These are phyloP conservation scores for Plectropomus leopardus DNA, from an alignment of 2,113 vertebrate species.

Conservation along the genomic window DNA sequence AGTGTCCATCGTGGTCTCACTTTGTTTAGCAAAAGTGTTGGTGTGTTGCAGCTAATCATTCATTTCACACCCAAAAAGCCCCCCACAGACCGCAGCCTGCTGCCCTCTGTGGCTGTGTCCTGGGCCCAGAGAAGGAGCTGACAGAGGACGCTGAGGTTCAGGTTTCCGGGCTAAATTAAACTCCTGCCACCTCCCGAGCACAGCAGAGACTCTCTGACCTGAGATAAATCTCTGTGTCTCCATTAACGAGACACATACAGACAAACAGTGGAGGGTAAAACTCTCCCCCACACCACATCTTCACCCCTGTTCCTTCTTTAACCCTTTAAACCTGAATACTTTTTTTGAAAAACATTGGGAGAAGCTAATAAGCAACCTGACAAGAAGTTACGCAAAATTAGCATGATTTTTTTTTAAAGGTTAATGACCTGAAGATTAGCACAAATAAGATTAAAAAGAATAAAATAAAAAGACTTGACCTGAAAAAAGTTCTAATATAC, in stretches of 20 bases:
- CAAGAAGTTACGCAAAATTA: no score
- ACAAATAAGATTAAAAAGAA: no score
- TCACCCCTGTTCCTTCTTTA: background rate
- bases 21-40: background rate
- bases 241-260: background rate
- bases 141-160: constrained; percentile 61
- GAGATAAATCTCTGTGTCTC: constrained; percentile 49
- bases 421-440: no score
- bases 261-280: constrained; percentile 1
- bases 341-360: no score
- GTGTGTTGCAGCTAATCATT: background rate
- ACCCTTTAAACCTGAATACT: no score
- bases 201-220: constrained; percentile 51
- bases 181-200: constrained; percentile 47
- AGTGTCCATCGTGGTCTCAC: background rate
- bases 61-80: constrained; percentile 7
- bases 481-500: no score
- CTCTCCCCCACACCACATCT: background rate
- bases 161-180: constrained; percentile 80
- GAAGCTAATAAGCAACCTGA: no score
- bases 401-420: no score
- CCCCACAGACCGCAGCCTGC: constrained; percentile 8
- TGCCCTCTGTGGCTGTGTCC: background rate
- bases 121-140: constrained; percentile 63
- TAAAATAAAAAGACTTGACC: no score